Conservation (phyloP, 2,797 vertebrate genomes). For the Heliangelus exortis region DNA sequence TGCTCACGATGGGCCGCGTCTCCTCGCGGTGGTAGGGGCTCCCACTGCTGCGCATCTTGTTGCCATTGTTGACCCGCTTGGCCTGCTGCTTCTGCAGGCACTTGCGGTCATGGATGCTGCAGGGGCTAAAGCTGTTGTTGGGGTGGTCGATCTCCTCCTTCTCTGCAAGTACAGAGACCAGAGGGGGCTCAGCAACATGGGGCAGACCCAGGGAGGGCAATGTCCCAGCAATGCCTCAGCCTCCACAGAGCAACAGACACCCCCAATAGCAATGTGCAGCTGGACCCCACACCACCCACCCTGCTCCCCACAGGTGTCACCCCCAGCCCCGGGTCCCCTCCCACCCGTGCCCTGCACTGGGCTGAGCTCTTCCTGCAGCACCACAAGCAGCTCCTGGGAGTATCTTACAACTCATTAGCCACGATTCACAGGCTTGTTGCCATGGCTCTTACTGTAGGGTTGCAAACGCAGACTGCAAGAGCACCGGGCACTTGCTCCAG, state of each 20-base stretch:
- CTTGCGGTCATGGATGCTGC: conserved; percentile 88
- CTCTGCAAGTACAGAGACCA: conserved; percentile 55
- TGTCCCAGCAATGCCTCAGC: rapidly evolving
- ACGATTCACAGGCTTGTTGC: background rate
- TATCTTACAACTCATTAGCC: background rate
- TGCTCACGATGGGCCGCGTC: conserved; percentile 77
- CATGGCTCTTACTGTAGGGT: background rate
- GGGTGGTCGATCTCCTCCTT: conserved; percentile 87
- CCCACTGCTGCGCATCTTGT: conserved; percentile 81
- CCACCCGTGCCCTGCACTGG: background rate
- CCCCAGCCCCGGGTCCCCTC: background rate
- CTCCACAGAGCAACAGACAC: background rate
- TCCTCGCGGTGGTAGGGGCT: conserved; percentile 82
- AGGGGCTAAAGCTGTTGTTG: conserved; percentile 91
- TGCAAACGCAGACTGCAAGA: rapidly evolving
- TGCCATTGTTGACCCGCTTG: conserved; percentile 81
- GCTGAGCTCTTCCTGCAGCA: background rate
- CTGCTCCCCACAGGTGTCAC: rapidly evolving
- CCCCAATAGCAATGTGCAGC: rapidly evolving
- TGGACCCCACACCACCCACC: rapidly evolving
- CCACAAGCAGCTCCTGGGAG: background rate
- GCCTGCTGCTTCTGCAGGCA: conserved; percentile 91
- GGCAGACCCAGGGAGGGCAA: rapidly evolving
- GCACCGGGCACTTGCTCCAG: background rate
- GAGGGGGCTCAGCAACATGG: background rate